Base-by-base conservation (phyloP, 2,888 invertebrate genomes). In the Sphaeridia pumilis region DNA sequence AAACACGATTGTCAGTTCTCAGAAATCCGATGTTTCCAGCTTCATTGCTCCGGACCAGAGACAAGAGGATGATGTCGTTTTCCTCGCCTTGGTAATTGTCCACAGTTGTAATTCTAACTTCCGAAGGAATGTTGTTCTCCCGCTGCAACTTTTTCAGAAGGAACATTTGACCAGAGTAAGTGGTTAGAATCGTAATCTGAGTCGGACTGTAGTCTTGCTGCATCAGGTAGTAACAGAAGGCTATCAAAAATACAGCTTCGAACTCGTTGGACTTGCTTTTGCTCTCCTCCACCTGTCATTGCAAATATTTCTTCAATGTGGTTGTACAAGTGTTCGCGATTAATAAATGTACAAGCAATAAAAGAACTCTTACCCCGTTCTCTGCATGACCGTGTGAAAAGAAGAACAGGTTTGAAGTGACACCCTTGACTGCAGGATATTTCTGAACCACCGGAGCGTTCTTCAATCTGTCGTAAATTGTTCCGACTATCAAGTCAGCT, bases 61-160 rank as follows among this genome's bases (percentile, higher is more conserved):
- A 85, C 56, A 87, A 70, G 60, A 87, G 74, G 46, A 87, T 79
- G 66, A 87, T 83, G 67, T 79, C 79, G 66, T 77, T 81, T 72
- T 86, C 86, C 66, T 84, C 81, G 0, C 87, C 87, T 72, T 87
- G 87, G 65, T 78, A 87, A 67, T 83, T 84, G 68, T 87, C 87
- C 2, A 86, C 80, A 1, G 79, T 78, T n/a, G n/a, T n/a, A 7
- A 31, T 10, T 31, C 7, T 14, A 31, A 31, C 31, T 17, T 14
- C 17, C 5, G 38, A 5, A 12, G 12, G 5, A 5, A 38, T 14
- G 17, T 38, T 38, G 5, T 38, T 17, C 7, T 5, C 7, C 5
- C 12, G 7, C 7, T 38, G 17, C 10, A 12, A 12, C 4, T 38
- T 7, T 17, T 17, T 38, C 38, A 38, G 38, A 7, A 17, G 12